Base-by-base conservation (phyloP, 2,113 vertebrate genomes). In the Rhea pennata region DNA sequence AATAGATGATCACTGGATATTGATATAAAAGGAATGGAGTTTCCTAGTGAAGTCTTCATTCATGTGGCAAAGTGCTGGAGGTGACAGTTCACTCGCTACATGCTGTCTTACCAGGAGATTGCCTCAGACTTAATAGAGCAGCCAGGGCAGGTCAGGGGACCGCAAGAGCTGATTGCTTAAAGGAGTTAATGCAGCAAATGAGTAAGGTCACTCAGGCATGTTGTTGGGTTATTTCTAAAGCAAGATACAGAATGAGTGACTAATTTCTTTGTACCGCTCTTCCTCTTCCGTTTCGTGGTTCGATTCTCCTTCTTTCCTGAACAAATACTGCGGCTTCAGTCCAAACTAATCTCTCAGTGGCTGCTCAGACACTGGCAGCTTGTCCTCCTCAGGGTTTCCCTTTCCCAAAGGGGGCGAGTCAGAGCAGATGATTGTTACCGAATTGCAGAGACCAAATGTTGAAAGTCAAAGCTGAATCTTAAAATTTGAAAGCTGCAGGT, bases 61-160 rank as follows among this genome's bases (percentile, higher is more conserved):
- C 93, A 95, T 59, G 93, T 85, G 84, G 51, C 90, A 76, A 83
- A 94, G 87, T 59, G 70, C 81, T 93, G 85, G 82, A 90, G 96
- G 92, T 97, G 95, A 93, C 83, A 96, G 88, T 83, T 96, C 96
- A 96, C 65, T 93, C 95, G 81, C 81, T 82, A 93, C 93, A 95
- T 0, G 11, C 74, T 94, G 93, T 92, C 77, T 84, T 54, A 69
- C 8, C 24, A 95, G 67, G 42, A 22, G 64, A 77, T 79, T 78
- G 85, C 93, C 61, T 86, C 0, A 53, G 76, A 80, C 86, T 96
- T 54, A 70, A 91, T 6, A 67, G 73, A 76, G 84, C 33, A 36
- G 67, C 69, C 92, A 61, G 87, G 87, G 72, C 73, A 93, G 95
- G 93, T 76, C 95, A 97, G 78, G 85, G 81, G 40, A 78, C 12